Evolutionary conservation across 2,888 invertebrate species (phyloP), one percentile per base, ranked within the genome.

Genomic region (Eristalis tenax): DNA sequence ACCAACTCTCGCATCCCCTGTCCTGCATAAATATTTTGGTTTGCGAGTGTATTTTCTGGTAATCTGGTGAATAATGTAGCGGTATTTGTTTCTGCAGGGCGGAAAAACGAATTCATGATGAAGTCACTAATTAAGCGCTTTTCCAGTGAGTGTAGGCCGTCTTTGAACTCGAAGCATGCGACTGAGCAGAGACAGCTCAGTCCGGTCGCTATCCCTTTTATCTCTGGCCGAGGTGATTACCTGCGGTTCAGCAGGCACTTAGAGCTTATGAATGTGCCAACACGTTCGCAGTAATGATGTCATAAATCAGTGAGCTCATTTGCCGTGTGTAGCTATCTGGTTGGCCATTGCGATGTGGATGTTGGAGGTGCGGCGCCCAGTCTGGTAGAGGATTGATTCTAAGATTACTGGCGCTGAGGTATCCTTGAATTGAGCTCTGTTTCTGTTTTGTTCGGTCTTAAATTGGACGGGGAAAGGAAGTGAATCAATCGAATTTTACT

Each of bases 41-140:
- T 61, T 43, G 10, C 32, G 32, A 32, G 32, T 26, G 26, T 32
- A 83, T 57, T 73, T 78, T 68, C 69, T 74, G 64, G 83, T 23
- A 70, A 70, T 40, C 66, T 40, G 40, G 38, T 80, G 75, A 80
- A 76, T 84, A 61, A 81, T 71, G 40, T 63, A 85, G 40, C 75
- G 56, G 32, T 26, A 23, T 73, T n/a, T 26, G 35, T 18, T 64
- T n/a, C n/a, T 18, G 43, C 15, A n/a, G 5, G 43, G 43, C 15
- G 56, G 26, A 32, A 61, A 50, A 57, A 68, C 66, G 71, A 81
- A 76, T 81, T 71, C 81, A 64, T 76, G 81, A 85, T 81, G 76
- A 75, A 71, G 81, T 85, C 71, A 56, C 76, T 85, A 81, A 85
- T 85, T 85, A 85, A 71, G 80, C 56, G 74, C 68, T 80, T 80